Evolutionary conservation across 2,797 vertebrate genomes (phyloP), one percentile per base, ranked within the genome.

Genomic region (Uromys caudimaculatus): DNA sequence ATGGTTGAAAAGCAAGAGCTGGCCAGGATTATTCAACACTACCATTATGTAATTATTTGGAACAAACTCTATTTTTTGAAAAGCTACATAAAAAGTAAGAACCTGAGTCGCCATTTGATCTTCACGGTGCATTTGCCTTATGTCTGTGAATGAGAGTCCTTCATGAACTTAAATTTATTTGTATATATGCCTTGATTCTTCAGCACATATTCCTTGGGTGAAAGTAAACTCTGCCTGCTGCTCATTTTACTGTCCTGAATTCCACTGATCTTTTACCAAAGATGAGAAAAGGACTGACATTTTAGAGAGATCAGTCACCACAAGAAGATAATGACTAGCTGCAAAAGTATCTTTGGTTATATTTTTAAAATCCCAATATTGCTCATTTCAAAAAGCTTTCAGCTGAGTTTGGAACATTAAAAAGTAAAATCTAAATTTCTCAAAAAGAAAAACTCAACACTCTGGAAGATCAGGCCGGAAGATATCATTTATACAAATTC

Each of bases 11-110:
- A 77, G 35, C 24, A 19, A 56, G 85, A 35, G 62, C 11, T 67
- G 84, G 1, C 56, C 64, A 13, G 32, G 10, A 35, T 82, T 6
- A 62, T 27, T 0, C 62, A 84, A 75, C 13, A 87, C 23, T 56
- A 84, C 58, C 92, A 77, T 90, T 87, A 83, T 16, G 19, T 41
- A 83, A 83, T 60, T 89, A 89, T 47, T 71, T 67, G 58, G 95
- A 93, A n/a, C 4, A 82, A 78, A 79, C 62, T 67, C 17, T 82
- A 90, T 3, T 58, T 89, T 93, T 91, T 84, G 44, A 94, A 96
- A 97, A 83, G 35, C 19, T 12, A 95, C 91, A 92, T 54, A 47
- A 73, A 82, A 78, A 67, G 35, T 71, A 75, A 82, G 32, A 17
- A 8, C 41, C 6, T 5, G 14, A 56, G 21, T 52, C 32, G 69